A percentile compares a stretch with the other conserved stretches of the same genome.
Evolutionary conservation across 1,140 invertebrate species (phyloP).

Genomic region (Apolygus lucorum): DNA sequence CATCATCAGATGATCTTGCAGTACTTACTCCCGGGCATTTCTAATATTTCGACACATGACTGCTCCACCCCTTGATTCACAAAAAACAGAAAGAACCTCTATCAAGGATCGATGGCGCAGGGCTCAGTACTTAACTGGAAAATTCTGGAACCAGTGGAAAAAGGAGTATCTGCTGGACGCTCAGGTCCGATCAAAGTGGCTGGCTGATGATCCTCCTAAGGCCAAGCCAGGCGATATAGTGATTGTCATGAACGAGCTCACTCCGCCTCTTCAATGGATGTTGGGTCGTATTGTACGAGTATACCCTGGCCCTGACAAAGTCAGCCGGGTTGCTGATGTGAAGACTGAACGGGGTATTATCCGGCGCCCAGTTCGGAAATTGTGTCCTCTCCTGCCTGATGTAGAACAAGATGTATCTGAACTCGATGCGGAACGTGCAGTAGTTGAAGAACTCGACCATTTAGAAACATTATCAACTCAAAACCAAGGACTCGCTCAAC

Average conservation of each 20-base stretch:
- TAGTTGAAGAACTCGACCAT: too few relatives aligned
- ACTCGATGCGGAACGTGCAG: too few relatives aligned
- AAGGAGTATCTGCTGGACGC: slow-evolving; percentile 9
- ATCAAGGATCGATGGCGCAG: too few relatives aligned
- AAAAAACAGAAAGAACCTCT: too few relatives aligned
- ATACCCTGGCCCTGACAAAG: slow-evolving; percentile 18
- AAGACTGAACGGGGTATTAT: background rate
- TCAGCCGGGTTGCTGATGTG: slow-evolving; percentile 16
- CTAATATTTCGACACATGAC: too few relatives aligned
- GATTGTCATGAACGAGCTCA: slow-evolving; percentile 4
- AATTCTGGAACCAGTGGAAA: slow-evolving; percentile 19
- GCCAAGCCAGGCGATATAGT: slow-evolving; percentile 19
- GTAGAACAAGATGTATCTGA: too few relatives aligned
- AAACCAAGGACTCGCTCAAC: too few relatives aligned
- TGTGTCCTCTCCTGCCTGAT: too few relatives aligned
- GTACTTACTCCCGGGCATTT: background rate
- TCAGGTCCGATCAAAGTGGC: slow-evolving; percentile 16
- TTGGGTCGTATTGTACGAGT: background rate
- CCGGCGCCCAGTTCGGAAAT: too few relatives aligned
- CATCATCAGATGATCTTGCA: background rate
- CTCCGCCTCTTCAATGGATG: slow-evolving; percentile 14
- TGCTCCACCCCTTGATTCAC: too few relatives aligned
- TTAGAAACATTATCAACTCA: too few relatives aligned
- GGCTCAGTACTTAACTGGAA: too few relatives aligned
- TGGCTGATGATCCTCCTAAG: background rate